Evolutionary conservation across 2,888 invertebrate genomes (phyloP), one percentile per base, ranked within the genome.

Genomic region (Zaprionus lineosus): DNA sequence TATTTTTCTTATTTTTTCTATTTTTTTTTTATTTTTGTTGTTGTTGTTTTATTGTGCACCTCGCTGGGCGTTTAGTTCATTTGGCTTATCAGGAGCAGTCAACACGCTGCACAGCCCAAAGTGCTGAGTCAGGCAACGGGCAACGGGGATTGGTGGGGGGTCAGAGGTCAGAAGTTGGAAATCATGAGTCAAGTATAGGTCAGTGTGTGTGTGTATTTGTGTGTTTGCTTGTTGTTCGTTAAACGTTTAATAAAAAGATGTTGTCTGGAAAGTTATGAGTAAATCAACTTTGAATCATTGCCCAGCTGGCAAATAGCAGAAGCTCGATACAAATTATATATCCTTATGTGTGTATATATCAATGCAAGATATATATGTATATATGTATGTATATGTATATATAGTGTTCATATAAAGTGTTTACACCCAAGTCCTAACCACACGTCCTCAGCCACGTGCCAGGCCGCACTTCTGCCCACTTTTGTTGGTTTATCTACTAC

Each of bases 401-500:
- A n/a, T n/a, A n/a, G n/a, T n/a, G n/a, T n/a, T n/a, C n/a, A n/a
- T 31, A 41, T 43, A 26, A 57, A 57, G 44, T 36, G 43, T 31
- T 48, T 40, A 14, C 11, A 18, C 19, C 47, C 21, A 19, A 47
- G 39, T 29, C 5, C 24, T 14, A 24, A 15, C 62, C 65, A 44
- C n/a, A n/a, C 65, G 51, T 47, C 31, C 44, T 44, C 21, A 53
- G 36, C 52, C 64, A 69, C 68, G 69, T 69, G 60, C 40, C 64
- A 52, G 55, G 59, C 68, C 64, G 64, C 72, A 63, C 40, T 52
- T 53, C 48, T 61, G 50, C 57, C 57, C 66, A 62, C 70, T 66
- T 66, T 66, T 65, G 77, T 79, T 77, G 81, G 67, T 77, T 78
- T 81, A 78, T 78, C 81, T 81, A 81, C 77, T 78, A 77, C 81